A percentile compares a stretch with the other conserved stretches of the same genome.
These are phyloP conservation scores for Drosophila quadrilineata DNA, from an alignment of 1,140 invertebrate species.

Conservation along the genomic window DNA sequence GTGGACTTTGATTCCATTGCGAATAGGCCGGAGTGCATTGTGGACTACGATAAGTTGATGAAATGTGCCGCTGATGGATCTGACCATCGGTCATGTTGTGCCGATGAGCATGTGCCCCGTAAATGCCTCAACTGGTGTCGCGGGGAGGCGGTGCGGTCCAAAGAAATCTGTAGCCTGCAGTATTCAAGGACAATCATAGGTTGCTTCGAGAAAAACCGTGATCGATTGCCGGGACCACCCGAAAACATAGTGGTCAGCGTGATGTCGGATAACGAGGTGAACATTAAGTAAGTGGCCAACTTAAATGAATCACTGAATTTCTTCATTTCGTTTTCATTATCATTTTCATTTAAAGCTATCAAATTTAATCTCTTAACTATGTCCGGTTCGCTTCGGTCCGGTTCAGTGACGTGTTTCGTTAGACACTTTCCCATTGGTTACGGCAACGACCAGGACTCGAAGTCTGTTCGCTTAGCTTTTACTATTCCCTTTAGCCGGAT, in stretches of 20 bases:
- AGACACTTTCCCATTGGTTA: slow-evolving; percentile 35
- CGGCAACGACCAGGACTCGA: too few species aligned
- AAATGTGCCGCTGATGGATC: slow-evolving; percentile 90
- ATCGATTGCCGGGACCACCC: slow-evolving; percentile 90
- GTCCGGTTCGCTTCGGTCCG: not conserved
- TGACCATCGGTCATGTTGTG: slow-evolving; percentile 90
- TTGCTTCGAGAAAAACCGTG: slow-evolving; percentile 90
- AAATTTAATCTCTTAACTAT: slow-evolving; percentile 41
- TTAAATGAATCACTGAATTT: slow-evolving; percentile 6
- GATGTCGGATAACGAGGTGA: slow-evolving; percentile 73
- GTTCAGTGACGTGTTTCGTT: slow-evolving; percentile 7
- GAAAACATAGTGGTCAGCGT: slow-evolving; percentile 86
- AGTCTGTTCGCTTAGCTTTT: too few species aligned
- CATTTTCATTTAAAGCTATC: slow-evolving; percentile 33
- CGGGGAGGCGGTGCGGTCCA: slow-evolving; percentile 85
- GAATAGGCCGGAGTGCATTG: slow-evolving; percentile 88
- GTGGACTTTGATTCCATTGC: slow-evolving; percentile 91
- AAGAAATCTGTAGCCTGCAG: slow-evolving; percentile 86
- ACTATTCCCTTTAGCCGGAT: slow-evolving; percentile 47
- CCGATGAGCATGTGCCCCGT: slow-evolving; percentile 87
- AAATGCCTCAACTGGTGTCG: slow-evolving; percentile 88
- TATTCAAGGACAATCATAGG: slow-evolving; percentile 88
- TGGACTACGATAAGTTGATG: slow-evolving; percentile 92
- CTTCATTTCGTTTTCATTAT: slow-evolving; percentile 11
- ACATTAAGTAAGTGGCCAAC: slow-evolving; percentile 61